Evolutionary conservation across 2,113 vertebrate species (phyloP), one percentile per base, ranked within the genome.

Genomic region (Piaya cayana): DNA sequence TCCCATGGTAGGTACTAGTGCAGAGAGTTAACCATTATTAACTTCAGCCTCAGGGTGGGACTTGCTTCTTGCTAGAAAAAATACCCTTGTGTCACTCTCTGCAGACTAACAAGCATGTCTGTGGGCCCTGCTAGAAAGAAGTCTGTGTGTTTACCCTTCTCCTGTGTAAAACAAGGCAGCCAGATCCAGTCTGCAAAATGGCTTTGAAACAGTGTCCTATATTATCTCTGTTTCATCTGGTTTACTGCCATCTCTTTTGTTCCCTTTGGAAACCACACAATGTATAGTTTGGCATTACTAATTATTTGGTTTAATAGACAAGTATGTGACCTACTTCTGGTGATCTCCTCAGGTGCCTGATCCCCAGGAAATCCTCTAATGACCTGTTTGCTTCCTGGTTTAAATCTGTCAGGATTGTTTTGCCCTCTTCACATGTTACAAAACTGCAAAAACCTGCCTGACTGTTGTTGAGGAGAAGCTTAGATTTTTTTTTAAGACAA

Each of bases 261-360:
- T 94, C 80, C 39, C 56, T 65, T 92, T 90, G 86, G 92, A 96
- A 93, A 58, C 25, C 12, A 64, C 65, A 43, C 88, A 86, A 2
- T 5, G 1, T 86, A 71, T 27, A 88, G 39, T 95, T 97, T 69
- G 90, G 90, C 90, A 55, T 49, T 65, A 84, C 53, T 84, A 70
- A 93, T 94, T 91, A 78, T 93, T 97, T 96, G 56, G 62, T 92
- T 96, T 88, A 89, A 83, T 75, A 86, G 65, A 77, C 76, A 94
- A 95, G 36, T 93, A 88, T 80, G 85, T 90, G 93, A 92, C 94
- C 91, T 95, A 59, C 55, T 94, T 85, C 79, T 84, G 72, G 58
- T 60, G 49, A 90, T 58, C 74, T 93, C 80, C 86, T 93, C 88
- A 83, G 81, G 65, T 85, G 93, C 79, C 81, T 56, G 86, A 94